phyloP scores from a whole-genome alignment of 1,140 invertebrate species.

The Trichomalopsis sarcophagae region DNA sequence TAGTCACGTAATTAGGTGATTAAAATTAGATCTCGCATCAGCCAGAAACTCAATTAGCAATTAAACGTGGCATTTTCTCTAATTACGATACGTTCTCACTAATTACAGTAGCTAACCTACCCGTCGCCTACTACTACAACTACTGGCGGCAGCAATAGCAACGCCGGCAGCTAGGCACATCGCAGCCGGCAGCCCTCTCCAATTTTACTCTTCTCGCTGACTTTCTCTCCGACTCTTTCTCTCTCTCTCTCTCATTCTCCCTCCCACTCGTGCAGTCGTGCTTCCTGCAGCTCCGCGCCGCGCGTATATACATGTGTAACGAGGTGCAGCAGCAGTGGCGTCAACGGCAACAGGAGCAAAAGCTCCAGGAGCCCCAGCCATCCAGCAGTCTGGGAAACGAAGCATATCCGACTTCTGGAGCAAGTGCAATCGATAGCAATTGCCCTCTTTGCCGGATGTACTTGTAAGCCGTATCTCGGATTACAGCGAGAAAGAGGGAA shows the following conservation, averaged over 20 bases:
- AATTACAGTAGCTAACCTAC: constrained; percentile 74
- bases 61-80: constrained; percentile 80
- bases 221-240: constrained; percentile 51
- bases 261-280: constrained; percentile 52
- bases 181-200: constrained; percentile 41
- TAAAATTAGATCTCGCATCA: constrained; percentile 80
- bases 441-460: constrained; percentile 58
- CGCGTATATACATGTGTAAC: constrained; percentile 54
- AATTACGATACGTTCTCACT: constrained; percentile 79
- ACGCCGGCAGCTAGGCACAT: constrained; percentile 36
- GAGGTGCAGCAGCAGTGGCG: constrained; percentile 16
- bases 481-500: constrained; percentile 54
- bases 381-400: constrained; percentile 64
- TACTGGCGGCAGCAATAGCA: background rate
- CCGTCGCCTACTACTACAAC: constrained; percentile 22
- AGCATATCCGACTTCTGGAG: constrained; percentile 65
- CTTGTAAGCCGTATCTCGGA: constrained; percentile 65
- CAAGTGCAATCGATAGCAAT: constrained; percentile 69
- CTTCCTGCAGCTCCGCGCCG: constrained; percentile 56
- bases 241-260: background rate
- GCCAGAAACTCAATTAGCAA: constrained; percentile 80
- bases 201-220: constrained; percentile 41
- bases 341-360: background rate
- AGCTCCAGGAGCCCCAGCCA: background rate
- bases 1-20: constrained; percentile 80